phyloP scores from a whole-genome alignment of 2,888 invertebrate genomes.

The Watsonalla binaria region DNA sequence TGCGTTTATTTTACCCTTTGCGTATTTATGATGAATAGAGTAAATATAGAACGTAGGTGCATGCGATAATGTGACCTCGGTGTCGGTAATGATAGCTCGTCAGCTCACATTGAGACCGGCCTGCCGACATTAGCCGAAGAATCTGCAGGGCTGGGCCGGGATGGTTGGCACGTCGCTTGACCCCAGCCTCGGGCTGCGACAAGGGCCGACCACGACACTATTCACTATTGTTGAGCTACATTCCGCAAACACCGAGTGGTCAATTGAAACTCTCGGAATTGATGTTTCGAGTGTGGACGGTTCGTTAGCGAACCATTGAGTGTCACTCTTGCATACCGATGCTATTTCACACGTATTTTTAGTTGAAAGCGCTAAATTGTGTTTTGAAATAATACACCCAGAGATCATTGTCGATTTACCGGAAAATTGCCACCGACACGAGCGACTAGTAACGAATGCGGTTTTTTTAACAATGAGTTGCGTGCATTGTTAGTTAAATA shows the following conservation, averaged over 20 bases:
- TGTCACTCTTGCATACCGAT: slow-evolving; percentile 16
- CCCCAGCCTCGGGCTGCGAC: slow-evolving; percentile 10
- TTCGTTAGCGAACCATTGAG: slow-evolving; percentile 42
- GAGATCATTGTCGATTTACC: slow-evolving; percentile 7
- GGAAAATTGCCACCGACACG: not conserved
- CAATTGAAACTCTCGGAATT: slow-evolving; percentile 4
- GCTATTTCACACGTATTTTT: slow-evolving; percentile 28
- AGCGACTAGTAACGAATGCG: not conserved
- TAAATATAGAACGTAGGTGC: slow-evolving; percentile 4
- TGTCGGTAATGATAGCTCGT: slow-evolving; percentile 32
- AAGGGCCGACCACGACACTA: slow-evolving; percentile 11
- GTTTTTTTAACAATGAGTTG: not conserved
- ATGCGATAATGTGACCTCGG: slow-evolving; percentile 24
- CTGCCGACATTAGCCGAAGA: slow-evolving; percentile 25
- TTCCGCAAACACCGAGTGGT: slow-evolving; percentile 11
- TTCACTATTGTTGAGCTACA: slow-evolving; percentile 19
- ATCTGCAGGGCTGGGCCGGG: slow-evolving; percentile 7
- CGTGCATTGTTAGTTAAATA: not conserved
- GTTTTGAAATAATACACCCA: slow-evolving; percentile 16
- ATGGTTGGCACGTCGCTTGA: slow-evolving; percentile 7
- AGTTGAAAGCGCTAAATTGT: slow-evolving; percentile 27
- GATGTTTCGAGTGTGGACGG: slow-evolving; percentile 21
- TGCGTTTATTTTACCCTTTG: too few relatives aligned
- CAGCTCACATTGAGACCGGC: slow-evolving; percentile 23
- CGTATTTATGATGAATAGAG: slow-evolving; percentile 1